These are phyloP conservation scores for Nomia melanderi DNA, from an alignment of 1,140 invertebrate genomes.

Conservation along the genomic window DNA sequence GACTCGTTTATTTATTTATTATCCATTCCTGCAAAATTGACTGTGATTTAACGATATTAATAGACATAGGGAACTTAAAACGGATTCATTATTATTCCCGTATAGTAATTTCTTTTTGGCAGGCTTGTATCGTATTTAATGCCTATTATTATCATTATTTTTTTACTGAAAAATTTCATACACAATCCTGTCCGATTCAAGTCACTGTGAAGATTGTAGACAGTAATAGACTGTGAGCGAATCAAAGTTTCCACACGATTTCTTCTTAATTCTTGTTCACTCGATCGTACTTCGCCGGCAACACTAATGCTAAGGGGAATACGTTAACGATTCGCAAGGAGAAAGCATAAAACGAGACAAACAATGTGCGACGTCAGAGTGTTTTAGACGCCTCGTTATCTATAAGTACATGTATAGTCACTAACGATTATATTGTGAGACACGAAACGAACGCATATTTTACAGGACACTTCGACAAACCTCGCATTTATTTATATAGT, in stretches of 20 bases:
- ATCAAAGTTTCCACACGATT: conserved; percentile 23
- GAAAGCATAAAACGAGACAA: conserved; percentile 35
- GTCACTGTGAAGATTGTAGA: conserved; percentile 53
- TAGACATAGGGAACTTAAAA: conserved; percentile 59
- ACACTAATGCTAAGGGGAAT: conserved; percentile 49
- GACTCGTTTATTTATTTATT: conserved; percentile 62
- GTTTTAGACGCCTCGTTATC: conserved; percentile 40
- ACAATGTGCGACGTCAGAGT: conserved; percentile 39
- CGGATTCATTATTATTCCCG: conserved; percentile 45
- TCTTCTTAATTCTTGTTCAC: conserved; percentile 11
- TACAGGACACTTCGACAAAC: conserved; percentile 52
- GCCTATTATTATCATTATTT: conserved; percentile 37
- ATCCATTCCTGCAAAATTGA: conserved; percentile 69
- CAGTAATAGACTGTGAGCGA: conserved; percentile 26
- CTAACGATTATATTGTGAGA: conserved; percentile 41
- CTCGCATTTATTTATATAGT: conserved; percentile 65
- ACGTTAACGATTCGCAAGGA: conserved; percentile 40
- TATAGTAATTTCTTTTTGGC: conserved; percentile 29
- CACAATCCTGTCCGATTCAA: conserved; percentile 45
- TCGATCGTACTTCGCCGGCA: conserved; percentile 47
- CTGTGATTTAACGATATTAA: conserved; percentile 72
- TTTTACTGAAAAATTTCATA: conserved; percentile 42
- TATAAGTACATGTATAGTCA: conserved; percentile 54
- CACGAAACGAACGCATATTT: conserved; percentile 49
- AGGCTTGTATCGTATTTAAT: conserved; percentile 32